Evolutionary conservation across 2,888 invertebrate species (phyloP), one percentile per base, ranked within the genome.

Genomic region (Lamellibrachia columna): DNA sequence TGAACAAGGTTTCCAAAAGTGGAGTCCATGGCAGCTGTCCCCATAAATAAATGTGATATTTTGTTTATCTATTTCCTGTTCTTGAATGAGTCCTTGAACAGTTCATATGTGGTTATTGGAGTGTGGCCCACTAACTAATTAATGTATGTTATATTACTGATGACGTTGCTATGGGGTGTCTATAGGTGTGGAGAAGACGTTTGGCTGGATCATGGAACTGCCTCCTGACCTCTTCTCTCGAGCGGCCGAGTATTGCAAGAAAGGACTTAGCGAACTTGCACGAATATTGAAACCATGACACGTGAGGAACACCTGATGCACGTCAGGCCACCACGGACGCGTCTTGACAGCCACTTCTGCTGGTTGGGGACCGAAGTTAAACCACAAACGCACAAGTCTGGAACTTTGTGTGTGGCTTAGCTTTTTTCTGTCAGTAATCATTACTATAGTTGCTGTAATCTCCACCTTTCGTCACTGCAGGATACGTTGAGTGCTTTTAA

Each of bases 321-420:
- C 22, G 75, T 75, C 75, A 75, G 22, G n/a, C 60, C 6, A 75
- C 75, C 75, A 22, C 6, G 15, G 75, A 22, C 22, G 15, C 22
- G 22, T 60, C 60, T 75, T 75, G 75, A 75, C 58, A 58, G 75
- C n/a, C 75, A 22, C 22, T 11, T 75, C 75, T 75, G 75, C 75
- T 75, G 75, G 75, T 11, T 15, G 75, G 75, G 75, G 75, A 75
- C 75, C 75, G 75, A 75, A 75, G 75, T 75, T 40, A 75, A 22
- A 75, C 75, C 75, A 75, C 22, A n/a, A 75, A 75, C 22, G 75
- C 75, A 75, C 75, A 75, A 75, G 75, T 75, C 75, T 75, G 75
- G 75, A 75, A 75, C 75, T 75, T 4, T 75, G 75, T n/a, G 22
- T n/a, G 22, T 75, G 75, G 75, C n/a, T 75, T 75, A 75, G 75